Conservation (phyloP, 2,113 vertebrate genomes). For the Lampris megalopsis region DNA sequence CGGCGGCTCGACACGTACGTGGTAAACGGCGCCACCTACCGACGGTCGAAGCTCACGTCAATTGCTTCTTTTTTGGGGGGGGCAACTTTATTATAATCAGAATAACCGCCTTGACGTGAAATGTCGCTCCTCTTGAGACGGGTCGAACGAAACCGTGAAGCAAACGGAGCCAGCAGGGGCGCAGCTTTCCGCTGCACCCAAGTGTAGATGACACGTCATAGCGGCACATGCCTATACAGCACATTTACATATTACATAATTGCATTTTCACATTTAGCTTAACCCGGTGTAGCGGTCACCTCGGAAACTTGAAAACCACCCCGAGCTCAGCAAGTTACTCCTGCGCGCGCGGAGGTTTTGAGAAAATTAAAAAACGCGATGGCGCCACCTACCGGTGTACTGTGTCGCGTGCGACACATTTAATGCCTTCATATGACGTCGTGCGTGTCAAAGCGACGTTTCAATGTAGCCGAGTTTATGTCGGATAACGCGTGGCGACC, state of each 20-base stretch:
- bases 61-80: too few relatives aligned
- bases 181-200: too few relatives aligned
- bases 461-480: too few relatives aligned
- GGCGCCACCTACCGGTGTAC: slow-evolving; percentile 54
- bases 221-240: too few relatives aligned
- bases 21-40: slow-evolving; percentile 64
- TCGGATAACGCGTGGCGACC: too few relatives aligned
- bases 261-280: not conserved
- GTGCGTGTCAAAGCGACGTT: not conserved
- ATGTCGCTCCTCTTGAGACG: not conserved
- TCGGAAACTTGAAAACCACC: not conserved
- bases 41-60: slow-evolving; percentile 18
- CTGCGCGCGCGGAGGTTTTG: not conserved
- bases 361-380: not conserved
- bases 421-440: slow-evolving; percentile 30
- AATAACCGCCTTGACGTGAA: not conserved
- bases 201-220: too few relatives aligned
- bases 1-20: not conserved
- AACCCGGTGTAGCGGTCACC: too few relatives aligned
- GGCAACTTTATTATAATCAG: too few relatives aligned
- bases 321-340: too few relatives aligned
- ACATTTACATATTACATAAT: not conserved
- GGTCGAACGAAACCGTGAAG: not conserved
- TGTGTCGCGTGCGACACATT: slow-evolving; percentile 24
- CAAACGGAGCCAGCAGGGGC: too few relatives aligned